Evolutionary conservation across 2,797 vertebrate genomes (phyloP).

Genomic region (Podargus strigoides): DNA sequence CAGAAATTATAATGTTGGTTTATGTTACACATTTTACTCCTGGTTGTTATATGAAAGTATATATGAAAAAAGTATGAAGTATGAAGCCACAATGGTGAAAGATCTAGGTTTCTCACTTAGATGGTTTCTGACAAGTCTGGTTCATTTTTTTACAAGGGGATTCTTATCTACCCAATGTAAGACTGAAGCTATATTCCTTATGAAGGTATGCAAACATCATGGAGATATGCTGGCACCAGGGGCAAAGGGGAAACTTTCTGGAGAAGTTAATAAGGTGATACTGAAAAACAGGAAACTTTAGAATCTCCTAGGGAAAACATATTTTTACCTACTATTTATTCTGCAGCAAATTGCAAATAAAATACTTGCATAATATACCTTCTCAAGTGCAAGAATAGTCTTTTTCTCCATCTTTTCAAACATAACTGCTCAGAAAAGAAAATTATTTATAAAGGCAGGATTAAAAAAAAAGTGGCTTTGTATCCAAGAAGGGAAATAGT

Average conservation of each 20-base stretch:
- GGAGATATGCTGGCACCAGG: fast-evolving
- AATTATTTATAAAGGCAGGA: background rate
- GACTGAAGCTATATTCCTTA: background rate
- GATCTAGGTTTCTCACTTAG: background rate
- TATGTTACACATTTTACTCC: background rate
- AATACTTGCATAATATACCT: background rate
- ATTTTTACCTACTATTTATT: background rate
- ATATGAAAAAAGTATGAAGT: background rate
- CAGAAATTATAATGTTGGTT: background rate
- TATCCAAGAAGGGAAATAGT: background rate
- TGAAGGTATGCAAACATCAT: background rate
- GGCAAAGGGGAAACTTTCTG: background rate
- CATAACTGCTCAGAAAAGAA: background rate
- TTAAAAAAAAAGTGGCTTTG: background rate
- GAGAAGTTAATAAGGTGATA: background rate
- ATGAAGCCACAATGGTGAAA: background rate
- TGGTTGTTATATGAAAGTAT: background rate
- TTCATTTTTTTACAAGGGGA: background rate
- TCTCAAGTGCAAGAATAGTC: background rate
- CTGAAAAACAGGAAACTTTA: background rate
- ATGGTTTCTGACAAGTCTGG: background rate
- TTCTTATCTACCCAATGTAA: background rate
- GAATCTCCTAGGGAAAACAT: background rate
- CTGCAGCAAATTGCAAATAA: background rate
- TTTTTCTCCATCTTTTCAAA: background rate